phyloP scores from a whole-genome alignment of 2,888 invertebrate species.

The Anticlea derivata region DNA sequence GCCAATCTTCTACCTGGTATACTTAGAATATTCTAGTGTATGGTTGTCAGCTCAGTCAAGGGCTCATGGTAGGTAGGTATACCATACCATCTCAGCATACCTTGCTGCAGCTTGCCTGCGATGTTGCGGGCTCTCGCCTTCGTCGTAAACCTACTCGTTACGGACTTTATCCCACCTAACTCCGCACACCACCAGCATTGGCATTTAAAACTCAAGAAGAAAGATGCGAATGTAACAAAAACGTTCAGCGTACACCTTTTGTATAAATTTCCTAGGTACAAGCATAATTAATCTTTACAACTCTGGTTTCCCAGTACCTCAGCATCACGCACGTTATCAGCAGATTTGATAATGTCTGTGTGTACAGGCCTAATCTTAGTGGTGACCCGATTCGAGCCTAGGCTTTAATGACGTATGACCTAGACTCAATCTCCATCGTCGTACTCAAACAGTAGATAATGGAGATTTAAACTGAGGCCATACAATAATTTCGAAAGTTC shows the following conservation, averaged over 20 bases:
- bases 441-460: slow-evolving; percentile 69
- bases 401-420: slow-evolving; percentile 75
- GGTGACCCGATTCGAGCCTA: slow-evolving; percentile 69
- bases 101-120: no score
- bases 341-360: slow-evolving; percentile 54
- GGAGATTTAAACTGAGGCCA: slow-evolving; percentile 57
- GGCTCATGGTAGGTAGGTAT: no score
- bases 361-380: slow-evolving; percentile 66
- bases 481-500: slow-evolving; percentile 34
- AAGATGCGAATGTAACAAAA: background rate
- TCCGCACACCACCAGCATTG: no score
- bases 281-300: slow-evolving; percentile 67
- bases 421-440: slow-evolving; percentile 61
- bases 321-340: slow-evolving; percentile 51
- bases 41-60: no score
- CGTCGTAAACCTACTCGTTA: no score
- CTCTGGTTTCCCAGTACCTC: slow-evolving; percentile 62
- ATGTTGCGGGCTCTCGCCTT: no score
- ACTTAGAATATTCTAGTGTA: no score
- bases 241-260: slow-evolving; percentile 38
- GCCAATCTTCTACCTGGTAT: no score
- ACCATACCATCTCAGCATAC: no score
- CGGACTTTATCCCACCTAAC: no score
- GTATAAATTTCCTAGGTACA: slow-evolving; percentile 40
- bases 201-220: background rate